Percentiles rank a stretch among this genome's conserved stretches.
phyloP scores from a whole-genome alignment of 1,140 invertebrate species.

The Zelostemma sp. region DNA sequence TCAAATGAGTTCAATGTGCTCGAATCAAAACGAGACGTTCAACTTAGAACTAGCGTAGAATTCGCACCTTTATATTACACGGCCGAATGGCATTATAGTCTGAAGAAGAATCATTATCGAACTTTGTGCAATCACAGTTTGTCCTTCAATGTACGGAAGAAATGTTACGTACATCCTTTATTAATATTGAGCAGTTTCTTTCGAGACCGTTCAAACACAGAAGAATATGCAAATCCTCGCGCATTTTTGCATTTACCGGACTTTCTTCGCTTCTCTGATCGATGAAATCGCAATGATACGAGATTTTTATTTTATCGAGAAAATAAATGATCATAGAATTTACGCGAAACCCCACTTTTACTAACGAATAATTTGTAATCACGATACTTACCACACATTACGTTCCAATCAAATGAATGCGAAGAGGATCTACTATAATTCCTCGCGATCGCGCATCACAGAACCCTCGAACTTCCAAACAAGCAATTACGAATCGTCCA shows the following conservation, averaged over 20 bases:
- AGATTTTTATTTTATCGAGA: background rate
- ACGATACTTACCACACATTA: conserved; percentile 39
- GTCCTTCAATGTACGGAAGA: background rate
- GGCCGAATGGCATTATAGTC: background rate
- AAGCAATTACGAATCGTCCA: conserved; percentile 1
- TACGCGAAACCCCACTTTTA: no score
- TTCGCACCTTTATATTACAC: no score
- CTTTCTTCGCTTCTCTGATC: background rate
- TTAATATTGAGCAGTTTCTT: background rate
- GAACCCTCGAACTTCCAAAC: background rate
- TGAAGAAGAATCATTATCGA: background rate
- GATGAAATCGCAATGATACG: background rate
- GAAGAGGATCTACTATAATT: background rate
- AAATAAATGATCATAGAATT: no score
- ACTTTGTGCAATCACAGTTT: background rate
- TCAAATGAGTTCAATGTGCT: background rate
- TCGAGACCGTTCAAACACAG: no score
- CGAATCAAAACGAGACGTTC: background rate
- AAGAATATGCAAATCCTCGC: background rate
- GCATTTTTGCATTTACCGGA: background rate
- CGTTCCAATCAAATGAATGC: conserved; percentile 13
- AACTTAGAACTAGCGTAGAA: background rate
- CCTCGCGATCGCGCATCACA: conserved; percentile 22
- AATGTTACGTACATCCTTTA: background rate
- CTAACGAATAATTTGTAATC: background rate